Conservation (phyloP, 2,888 invertebrate genomes). For the Onthophagus sagittarius region DNA sequence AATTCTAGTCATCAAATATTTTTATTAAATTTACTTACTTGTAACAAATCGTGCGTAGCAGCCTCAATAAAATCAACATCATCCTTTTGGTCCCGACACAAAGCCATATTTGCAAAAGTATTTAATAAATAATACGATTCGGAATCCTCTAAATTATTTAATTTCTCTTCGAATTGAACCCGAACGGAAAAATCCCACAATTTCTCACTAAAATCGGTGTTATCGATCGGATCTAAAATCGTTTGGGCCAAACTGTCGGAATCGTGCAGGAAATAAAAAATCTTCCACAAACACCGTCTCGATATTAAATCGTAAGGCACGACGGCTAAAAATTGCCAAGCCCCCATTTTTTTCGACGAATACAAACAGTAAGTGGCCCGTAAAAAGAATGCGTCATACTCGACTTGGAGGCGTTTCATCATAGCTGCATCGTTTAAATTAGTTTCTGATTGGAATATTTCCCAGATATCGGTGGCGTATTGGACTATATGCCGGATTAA, state of each 20-base stretch:
- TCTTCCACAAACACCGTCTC: slow-evolving; percentile 58
- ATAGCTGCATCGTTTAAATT: slow-evolving; percentile 49
- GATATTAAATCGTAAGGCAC: slow-evolving; percentile 65
- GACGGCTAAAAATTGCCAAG: slow-evolving; percentile 78
- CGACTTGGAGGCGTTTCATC: slow-evolving; percentile 60
- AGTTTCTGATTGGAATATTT: slow-evolving; percentile 42
- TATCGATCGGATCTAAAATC: slow-evolving; percentile 37
- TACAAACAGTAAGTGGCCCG: slow-evolving; percentile 67
- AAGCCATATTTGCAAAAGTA: slow-evolving; percentile 76
- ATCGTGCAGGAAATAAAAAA: slow-evolving; percentile 61
- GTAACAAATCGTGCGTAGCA: slow-evolving; percentile 65
- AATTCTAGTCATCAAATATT: too few species aligned
- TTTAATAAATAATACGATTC: slow-evolving; percentile 75
- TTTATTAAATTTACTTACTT: slow-evolving; percentile 51
- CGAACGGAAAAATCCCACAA: slow-evolving; percentile 51
- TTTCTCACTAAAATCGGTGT: slow-evolving; percentile 49
- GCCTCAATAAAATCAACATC: slow-evolving; percentile 65
- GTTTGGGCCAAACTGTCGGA: slow-evolving; percentile 48
- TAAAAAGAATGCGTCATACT: slow-evolving; percentile 70
- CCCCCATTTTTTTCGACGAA: slow-evolving; percentile 66
- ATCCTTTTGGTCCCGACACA: slow-evolving; percentile 53
- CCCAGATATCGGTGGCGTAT: slow-evolving; percentile 70
- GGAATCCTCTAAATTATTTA: slow-evolving; percentile 62
- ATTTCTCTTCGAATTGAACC: slow-evolving; percentile 60
- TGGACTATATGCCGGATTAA: slow-evolving; percentile 68